A percentile compares a stretch with the other conserved stretches of the same genome.
Evolutionary conservation across 2,797 vertebrate species (phyloP).

Genomic region (Anisognathus igniventris): DNA sequence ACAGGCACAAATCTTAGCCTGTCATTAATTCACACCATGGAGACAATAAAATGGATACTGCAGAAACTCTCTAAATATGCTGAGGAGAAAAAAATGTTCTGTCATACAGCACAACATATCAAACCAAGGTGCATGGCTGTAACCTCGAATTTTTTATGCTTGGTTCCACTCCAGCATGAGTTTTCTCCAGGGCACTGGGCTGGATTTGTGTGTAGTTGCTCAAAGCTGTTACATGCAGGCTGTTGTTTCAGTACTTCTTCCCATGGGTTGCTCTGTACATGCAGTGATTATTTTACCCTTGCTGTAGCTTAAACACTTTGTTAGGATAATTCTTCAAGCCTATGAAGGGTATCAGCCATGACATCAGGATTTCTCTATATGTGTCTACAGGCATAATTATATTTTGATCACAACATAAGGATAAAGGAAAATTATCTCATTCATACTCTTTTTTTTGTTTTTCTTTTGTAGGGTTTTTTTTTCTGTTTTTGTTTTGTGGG

Average conservation of each 20-base stretch:
- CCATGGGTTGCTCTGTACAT: not conserved
- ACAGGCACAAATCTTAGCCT: not conserved
- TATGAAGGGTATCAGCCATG: not conserved
- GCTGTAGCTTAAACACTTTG: not conserved
- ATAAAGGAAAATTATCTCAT: not conserved
- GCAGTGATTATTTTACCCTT: not conserved
- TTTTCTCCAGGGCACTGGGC: not conserved
- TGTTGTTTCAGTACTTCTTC: not conserved
- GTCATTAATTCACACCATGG: not conserved
- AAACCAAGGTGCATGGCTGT: not conserved
- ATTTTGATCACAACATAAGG: not conserved
- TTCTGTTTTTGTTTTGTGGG: not conserved
- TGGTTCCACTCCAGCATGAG: not conserved
- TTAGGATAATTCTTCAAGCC: not conserved
- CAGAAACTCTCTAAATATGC: not conserved
- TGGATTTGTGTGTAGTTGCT: not conserved
- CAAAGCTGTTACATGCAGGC: not conserved
- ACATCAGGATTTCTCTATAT: not conserved
- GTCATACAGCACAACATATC: rapidly evolving
- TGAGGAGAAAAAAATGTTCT: not conserved
- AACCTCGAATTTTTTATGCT: rapidly evolving
- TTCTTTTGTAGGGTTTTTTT: not conserved
- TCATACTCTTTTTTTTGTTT: not conserved
- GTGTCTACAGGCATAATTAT: not conserved
- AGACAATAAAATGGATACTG: not conserved